Conservation (phyloP, 2,113 vertebrate genomes). For the Protobothrops mucrosquamatus region DNA sequence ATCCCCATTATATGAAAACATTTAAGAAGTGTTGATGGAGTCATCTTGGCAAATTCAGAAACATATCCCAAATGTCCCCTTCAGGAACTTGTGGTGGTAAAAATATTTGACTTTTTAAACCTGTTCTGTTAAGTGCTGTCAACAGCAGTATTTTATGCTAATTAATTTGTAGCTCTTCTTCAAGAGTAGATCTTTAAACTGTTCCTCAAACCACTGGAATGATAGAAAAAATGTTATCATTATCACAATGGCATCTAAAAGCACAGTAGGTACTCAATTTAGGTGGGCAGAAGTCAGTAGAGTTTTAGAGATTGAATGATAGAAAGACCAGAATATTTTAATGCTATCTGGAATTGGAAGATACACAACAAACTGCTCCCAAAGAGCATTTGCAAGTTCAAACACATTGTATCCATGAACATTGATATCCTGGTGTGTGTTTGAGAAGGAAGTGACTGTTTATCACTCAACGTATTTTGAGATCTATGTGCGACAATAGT, state of each 20-base stretch:
- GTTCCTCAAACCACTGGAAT: background rate
- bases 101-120: background rate
- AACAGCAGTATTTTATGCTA: background rate
- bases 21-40: background rate
- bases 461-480: background rate
- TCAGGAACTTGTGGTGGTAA: background rate
- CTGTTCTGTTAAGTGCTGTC: background rate
- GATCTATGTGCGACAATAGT: background rate
- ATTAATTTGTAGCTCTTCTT: background rate
- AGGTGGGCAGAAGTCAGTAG: background rate
- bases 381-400: background rate
- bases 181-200: background rate
- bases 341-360: background rate
- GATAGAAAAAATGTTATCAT: background rate
- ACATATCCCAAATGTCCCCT: background rate
- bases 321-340: background rate
- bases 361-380: background rate
- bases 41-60: background rate
- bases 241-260: background rate
- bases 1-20: background rate
- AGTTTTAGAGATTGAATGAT: background rate
- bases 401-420: background rate
- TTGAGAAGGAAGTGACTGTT: background rate
- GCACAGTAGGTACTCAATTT: background rate
- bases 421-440: background rate